A percentile compares a stretch with the other conserved stretches of the same genome.
phyloP scores from a whole-genome alignment of 2,113 vertebrate genomes.

The Struthio camelus region DNA sequence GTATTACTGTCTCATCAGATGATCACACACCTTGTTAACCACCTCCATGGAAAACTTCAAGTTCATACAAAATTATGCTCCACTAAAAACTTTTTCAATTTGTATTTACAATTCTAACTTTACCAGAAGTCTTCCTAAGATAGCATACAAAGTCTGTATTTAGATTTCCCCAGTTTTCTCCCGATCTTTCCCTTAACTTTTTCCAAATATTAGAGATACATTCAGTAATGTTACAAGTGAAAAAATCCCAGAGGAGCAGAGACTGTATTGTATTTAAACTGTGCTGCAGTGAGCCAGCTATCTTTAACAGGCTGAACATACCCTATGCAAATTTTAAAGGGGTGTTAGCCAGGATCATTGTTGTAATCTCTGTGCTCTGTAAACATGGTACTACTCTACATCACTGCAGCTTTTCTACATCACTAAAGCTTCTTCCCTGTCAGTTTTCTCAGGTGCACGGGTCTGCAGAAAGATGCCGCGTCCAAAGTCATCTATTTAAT shows the following conservation, averaged over 20 bases:
- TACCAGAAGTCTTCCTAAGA: neutral
- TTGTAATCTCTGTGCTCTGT: constrained; percentile 56
- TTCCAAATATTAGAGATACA: rapidly evolving
- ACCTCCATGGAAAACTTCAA: neutral
- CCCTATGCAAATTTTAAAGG: constrained; percentile 35
- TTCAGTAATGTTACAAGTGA: neutral
- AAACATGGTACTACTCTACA: constrained; percentile 16
- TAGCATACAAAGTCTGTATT: rapidly evolving
- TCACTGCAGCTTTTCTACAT: neutral
- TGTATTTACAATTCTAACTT: neutral
- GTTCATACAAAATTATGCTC: neutral
- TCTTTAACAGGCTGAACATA: neutral
- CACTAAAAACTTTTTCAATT: neutral
- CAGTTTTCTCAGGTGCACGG: neutral
- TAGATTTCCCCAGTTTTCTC: neutral
- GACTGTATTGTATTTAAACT: neutral
- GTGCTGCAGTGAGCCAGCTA: neutral
- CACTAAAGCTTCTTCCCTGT: constrained; percentile 8
- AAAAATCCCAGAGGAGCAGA: neutral
- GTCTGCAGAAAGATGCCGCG: neutral
- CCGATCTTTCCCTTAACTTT: rapidly evolving
- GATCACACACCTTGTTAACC: neutral
- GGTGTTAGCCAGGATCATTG: constrained; percentile 48
- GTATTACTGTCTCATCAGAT: neutral
- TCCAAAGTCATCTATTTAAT: neutral